phyloP scores from a whole-genome alignment of 1,140 invertebrate species.

The Macrosteles quadrilineatus region DNA sequence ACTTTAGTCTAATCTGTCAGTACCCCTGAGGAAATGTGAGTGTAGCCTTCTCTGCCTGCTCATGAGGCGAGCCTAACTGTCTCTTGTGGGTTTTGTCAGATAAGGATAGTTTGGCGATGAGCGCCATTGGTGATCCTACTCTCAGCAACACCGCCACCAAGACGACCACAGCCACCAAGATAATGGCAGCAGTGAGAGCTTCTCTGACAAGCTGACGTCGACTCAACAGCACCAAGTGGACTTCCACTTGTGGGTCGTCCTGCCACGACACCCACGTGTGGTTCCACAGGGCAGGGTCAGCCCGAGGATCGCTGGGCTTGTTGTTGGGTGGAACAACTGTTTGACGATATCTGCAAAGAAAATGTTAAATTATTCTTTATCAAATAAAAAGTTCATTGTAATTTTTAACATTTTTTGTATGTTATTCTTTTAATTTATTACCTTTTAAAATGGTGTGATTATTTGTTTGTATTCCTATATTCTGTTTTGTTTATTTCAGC shows the following conservation, averaged over 20 bases:
- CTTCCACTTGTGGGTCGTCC: slow-evolving; percentile 1
- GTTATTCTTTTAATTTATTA: too few relatives aligned
- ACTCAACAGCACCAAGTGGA: background rate
- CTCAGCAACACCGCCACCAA: background rate
- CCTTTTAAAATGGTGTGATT: too few relatives aligned
- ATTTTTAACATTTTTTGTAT: too few relatives aligned
- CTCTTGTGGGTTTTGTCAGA: background rate
- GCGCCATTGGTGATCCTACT: background rate
- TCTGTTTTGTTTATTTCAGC: too few relatives aligned
- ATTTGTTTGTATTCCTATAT: too few relatives aligned
- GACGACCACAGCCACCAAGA: background rate
- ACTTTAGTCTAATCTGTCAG: too few relatives aligned
- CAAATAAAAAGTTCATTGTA: too few relatives aligned
- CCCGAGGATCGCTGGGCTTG: slow-evolving; percentile 53
- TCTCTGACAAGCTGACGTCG: background rate
- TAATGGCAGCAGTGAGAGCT: background rate
- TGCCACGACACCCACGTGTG: slow-evolving; percentile 59
- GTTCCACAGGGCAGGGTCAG: slow-evolving; percentile 58
- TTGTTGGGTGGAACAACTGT: slow-evolving; percentile 57
- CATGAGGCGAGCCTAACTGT: background rate
- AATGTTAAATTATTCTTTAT: too few relatives aligned
- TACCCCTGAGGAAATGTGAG: background rate
- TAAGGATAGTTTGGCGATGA: background rate
- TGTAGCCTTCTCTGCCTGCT: background rate
- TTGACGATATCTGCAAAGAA: slow-evolving; percentile 38